phyloP scores from a whole-genome alignment of 2,113 vertebrate species.

The Passer domesticus region DNA sequence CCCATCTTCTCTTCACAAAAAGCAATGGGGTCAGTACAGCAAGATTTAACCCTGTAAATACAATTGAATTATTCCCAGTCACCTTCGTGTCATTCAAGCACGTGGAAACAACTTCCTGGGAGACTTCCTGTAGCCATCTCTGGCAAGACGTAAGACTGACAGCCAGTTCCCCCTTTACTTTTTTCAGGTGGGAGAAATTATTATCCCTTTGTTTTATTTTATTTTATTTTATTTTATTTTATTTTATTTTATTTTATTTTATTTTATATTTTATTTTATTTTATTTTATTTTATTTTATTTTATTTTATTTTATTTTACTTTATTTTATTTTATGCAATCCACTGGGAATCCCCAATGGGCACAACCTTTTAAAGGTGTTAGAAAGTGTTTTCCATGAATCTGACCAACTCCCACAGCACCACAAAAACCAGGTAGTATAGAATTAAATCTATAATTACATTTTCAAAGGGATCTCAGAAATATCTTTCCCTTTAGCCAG shows the following conservation, averaged over 20 bases:
- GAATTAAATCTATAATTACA: conserved; percentile 31
- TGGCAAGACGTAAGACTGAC: neutral
- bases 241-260: neutral
- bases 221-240: neutral
- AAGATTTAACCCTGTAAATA: neutral
- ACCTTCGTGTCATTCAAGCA: neutral
- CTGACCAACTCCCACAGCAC: neutral
- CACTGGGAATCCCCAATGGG: accelerated
- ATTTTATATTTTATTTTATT: neutral
- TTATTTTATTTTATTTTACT: neutral
- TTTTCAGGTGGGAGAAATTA: neutral
- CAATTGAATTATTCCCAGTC: neutral
- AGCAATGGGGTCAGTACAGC: neutral
- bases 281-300: neutral
- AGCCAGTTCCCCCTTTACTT: neutral
- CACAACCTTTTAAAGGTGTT: neutral
- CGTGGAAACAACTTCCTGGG: neutral
- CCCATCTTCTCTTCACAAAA: neutral
- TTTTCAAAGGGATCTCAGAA: conserved; percentile 18
- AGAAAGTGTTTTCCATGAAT: neutral
- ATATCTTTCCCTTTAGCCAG: neutral
- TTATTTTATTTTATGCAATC: neutral
- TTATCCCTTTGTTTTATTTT: neutral
- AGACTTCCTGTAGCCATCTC: neutral
- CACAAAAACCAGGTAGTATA: neutral